Evolutionary conservation across 2,113 vertebrate species (phyloP).

Genomic region (Dissostichus mawsoni): DNA sequence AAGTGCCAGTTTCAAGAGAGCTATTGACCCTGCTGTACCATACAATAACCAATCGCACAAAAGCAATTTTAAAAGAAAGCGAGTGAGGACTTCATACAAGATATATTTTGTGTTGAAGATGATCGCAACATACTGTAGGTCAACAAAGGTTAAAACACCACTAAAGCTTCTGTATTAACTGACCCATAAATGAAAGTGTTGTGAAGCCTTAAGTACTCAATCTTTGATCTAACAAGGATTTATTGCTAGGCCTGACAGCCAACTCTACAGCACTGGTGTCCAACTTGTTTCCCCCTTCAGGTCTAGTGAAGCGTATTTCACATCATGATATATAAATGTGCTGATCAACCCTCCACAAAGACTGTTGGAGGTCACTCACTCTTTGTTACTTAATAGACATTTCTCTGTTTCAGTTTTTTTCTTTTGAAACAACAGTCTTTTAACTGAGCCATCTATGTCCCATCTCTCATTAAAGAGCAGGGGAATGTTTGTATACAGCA

Average conservation of each 20-base stretch:
- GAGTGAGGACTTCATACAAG: neutral
- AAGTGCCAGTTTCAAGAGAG: neutral
- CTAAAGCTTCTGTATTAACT: constrained; percentile 20
- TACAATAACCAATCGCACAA: neutral
- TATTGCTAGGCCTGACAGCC: constrained; percentile 31
- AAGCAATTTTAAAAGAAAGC: neutral
- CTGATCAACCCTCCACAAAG: neutral
- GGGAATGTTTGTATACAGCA: constrained; percentile 7
- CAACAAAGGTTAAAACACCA: constrained; percentile 32
- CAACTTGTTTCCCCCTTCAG: neutral
- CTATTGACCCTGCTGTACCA: neutral
- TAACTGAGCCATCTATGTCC: neutral
- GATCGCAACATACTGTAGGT: neutral
- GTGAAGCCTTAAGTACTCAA: constrained; percentile 31
- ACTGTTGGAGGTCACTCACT: constrained; percentile 1
- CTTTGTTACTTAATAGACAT: neutral
- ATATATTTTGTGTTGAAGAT: constrained; percentile 27
- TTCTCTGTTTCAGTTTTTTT: neutral
- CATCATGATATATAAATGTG: constrained; percentile 9
- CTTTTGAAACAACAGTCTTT: neutral
- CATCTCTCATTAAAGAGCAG: neutral
- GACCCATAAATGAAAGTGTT: constrained; percentile 17
- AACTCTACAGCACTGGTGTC: neutral
- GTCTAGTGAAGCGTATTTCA: neutral
- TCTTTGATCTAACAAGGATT: constrained; percentile 49